phyloP scores from a whole-genome alignment of 2,797 vertebrate species.

The Myotis findleyi region DNA sequence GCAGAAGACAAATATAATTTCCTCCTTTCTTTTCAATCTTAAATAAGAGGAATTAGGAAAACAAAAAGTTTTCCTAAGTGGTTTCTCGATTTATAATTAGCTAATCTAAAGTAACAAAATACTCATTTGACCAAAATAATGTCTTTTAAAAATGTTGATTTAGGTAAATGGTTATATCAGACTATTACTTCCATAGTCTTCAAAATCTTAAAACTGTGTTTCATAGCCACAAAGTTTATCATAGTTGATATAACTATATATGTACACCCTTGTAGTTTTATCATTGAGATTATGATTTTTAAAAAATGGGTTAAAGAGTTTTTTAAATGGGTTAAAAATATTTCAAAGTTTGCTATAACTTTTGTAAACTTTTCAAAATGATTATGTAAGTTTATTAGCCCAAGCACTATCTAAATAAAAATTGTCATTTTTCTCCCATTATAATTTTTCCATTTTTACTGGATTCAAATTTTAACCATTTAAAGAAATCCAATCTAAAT shows the following conservation, averaged over 20 bases:
- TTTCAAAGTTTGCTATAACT: constrained; percentile 31
- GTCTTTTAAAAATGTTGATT: constrained; percentile 32
- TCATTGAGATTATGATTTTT: not conserved
- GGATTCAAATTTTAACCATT: constrained; percentile 53
- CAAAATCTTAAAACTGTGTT: constrained; percentile 43
- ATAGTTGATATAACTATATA: not conserved
- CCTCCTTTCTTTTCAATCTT: constrained; percentile 26
- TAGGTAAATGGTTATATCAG: not conserved
- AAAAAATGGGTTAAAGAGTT: not conserved
- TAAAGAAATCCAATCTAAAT: constrained; percentile 57
- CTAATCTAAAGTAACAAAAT: constrained; percentile 22
- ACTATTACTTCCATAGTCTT: constrained; percentile 16
- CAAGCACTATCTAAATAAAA: constrained; percentile 41
- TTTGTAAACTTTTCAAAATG: constrained; percentile 45
- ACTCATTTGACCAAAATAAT: constrained; percentile 38
- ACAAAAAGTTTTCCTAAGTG: not conserved
- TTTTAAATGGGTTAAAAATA: not conserved
- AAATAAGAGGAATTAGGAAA: not conserved
- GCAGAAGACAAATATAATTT: constrained; percentile 25
- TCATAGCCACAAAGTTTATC: not conserved
- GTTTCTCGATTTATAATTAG: constrained; percentile 32
- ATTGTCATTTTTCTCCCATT: not conserved
- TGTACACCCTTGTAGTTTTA: not conserved
- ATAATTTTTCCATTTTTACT: constrained; percentile 40
- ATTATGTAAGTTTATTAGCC: not conserved